Evolutionary conservation across 1,140 invertebrate genomes (phyloP), one percentile per base, ranked within the genome.

Genomic region (Leptinotarsa defecta): DNA sequence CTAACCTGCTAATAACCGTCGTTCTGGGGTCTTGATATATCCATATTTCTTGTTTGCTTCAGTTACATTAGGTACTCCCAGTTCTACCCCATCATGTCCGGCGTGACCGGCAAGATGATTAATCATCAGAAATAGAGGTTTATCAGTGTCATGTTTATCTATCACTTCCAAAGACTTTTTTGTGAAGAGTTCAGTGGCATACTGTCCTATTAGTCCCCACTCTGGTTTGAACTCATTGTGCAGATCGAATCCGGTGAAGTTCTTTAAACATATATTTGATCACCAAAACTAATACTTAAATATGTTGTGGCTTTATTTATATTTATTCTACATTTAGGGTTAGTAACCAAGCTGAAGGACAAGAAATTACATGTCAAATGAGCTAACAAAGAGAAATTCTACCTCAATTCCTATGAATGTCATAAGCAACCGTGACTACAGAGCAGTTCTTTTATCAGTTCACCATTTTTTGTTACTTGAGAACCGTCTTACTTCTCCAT

Each of bases 21-120:
- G 87, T 70, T 92, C 88, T 8, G 89, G 87, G 83, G 95, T 91
- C 68, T 90, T 85, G 17, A 98, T 95, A 78, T 96, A 90, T 0
- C 86, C 78, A 86, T 95, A 96, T 75, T 91, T 89, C n/a, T 91
- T 86, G 1, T 96, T 86, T 79, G 91, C 90, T 75, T 93, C 91
- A 8, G 90, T 87, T 0, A 94, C 93, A 0, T 95, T 94, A 86
- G 96, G 93, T 6, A 84, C 83, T 57, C 82, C 83, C 22, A 97
- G 85, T 2, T 91, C 89, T 24, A 90, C 86, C 43, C 90, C 89
- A 1, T 86, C 84, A 81, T 92, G 93, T 4, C 90, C 94, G 1
- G 91, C 89, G 84, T 97, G 95, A 0, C 92, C 91, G 0, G 95
- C 94, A 62, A 94, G 88, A 83, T 96, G 94, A 0, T 91, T 89